These are phyloP conservation scores for Chascanopsetta lugubris DNA, from an alignment of 2,113 vertebrate species.

Conservation along the genomic window DNA sequence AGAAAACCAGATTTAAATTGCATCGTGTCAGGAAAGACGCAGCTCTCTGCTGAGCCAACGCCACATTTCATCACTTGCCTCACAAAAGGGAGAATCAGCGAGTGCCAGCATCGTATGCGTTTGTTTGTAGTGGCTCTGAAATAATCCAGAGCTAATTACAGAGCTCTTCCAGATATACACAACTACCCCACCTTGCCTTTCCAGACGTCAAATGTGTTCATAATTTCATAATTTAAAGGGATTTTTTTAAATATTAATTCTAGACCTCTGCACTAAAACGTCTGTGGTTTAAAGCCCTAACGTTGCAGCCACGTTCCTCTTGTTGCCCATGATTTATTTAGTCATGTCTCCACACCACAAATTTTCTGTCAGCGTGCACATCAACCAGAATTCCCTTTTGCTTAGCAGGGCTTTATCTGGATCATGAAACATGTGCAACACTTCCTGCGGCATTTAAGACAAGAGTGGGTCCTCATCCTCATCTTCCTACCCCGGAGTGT, in stretches of 20 bases:
- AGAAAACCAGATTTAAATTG: no score
- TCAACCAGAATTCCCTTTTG: slow-evolving; percentile 28
- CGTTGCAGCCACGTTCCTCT: slow-evolving; percentile 17
- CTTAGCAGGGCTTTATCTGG: slow-evolving; percentile 6
- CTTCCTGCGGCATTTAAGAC: slow-evolving; percentile 19
- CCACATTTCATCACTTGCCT: not conserved
- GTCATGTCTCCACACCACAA: not conserved
- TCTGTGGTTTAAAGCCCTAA: no score
- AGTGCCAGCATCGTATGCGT: no score
- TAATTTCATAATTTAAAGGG: no score
- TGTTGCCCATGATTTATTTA: slow-evolving; percentile 17
- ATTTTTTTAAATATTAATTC: no score
- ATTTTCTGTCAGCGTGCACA: no score
- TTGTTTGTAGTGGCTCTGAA: no score
- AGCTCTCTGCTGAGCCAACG: not conserved
- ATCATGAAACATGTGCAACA: slow-evolving; percentile 29
- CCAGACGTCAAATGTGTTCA: no score
- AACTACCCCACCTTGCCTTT: not conserved
- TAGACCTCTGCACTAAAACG: not conserved
- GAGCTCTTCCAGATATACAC: not conserved
- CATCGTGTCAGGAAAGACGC: no score
- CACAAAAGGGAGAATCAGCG: no score
- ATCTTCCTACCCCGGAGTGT: no score
- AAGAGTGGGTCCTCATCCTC: no score
- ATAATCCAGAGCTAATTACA: not conserved